Conservation (phyloP, 2,797 vertebrate species). For the Rousettus madagascariensis region DNA sequence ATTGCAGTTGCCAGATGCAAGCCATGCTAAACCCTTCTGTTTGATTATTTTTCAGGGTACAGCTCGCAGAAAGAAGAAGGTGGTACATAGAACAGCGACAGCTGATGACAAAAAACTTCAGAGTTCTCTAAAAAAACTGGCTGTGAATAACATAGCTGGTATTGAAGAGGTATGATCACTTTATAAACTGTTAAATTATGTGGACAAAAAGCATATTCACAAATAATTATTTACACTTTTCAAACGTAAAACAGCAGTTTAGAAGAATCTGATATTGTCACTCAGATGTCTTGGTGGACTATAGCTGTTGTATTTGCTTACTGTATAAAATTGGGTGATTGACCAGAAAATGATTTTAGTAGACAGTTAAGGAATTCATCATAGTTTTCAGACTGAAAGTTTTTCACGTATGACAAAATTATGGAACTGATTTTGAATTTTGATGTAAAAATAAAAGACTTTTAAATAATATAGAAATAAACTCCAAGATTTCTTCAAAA, state of each 20-base stretch:
- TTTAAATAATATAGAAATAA: constrained; percentile 6
- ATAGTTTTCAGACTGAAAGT: constrained; percentile 29
- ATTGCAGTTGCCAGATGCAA: not conserved
- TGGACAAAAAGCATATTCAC: constrained; percentile 38
- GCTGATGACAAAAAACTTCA: constrained; percentile 99
- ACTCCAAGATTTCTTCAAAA: not conserved
- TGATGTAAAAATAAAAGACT: constrained; percentile 16
- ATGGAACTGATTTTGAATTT: constrained; percentile 38
- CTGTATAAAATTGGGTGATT: constrained; percentile 3
- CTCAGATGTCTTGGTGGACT: constrained; percentile 18
- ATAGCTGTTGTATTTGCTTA: constrained; percentile 27
- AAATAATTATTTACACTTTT: constrained; percentile 10
- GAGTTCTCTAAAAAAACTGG: constrained; percentile 97
- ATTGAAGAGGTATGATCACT: constrained; percentile 94
- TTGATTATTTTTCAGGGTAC: constrained; percentile 89
- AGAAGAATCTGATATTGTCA: constrained; percentile 3
- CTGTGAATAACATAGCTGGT: constrained; percentile 98
- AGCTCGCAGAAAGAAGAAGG: constrained; percentile 99
- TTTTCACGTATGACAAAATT: constrained; percentile 41
- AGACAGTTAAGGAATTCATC: constrained; percentile 25
- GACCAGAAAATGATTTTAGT: constrained; percentile 26
- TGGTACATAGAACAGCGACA: constrained; percentile 98
- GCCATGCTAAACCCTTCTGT: constrained; percentile 62
- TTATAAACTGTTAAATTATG: constrained; percentile 26
- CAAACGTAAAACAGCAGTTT: constrained; percentile 24